Evolutionary conservation across 2,797 vertebrate genomes (phyloP), one percentile per base, ranked within the genome.

Genomic region (Tokudaia tokunoshimensis): DNA sequence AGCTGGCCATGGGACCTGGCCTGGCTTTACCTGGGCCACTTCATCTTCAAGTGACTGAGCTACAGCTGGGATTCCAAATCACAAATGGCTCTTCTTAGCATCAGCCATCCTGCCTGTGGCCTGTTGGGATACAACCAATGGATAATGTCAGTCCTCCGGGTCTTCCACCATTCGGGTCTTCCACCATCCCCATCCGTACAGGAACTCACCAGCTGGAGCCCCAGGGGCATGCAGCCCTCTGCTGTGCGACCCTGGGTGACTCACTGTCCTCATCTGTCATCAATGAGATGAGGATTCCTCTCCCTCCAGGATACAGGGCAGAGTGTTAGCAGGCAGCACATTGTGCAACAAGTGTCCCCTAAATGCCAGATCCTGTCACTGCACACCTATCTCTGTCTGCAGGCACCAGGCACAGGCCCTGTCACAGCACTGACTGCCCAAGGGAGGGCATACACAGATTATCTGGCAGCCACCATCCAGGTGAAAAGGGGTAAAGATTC

Each of bases 1-100:
- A 95, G 94, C 96, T 97, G 98, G 95, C 98, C 98, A 98, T 99
- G 4, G 37, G 81, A 89, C 87, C 86, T 50, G 67, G 82, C 83
- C 86, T 50, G 67, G 0, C 44, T 59, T 98, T 98, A 99, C 98
- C 96, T 97, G 96, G 31, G 98, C 78, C 96, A 55, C 97, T 97
- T 97, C 98, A 98, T 97, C 95, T 89, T 97, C 92, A 57, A 19
- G 89, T 24, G 9, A 72, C 3, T 4, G 67, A 87, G 90, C 11
- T 93, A 93, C 81, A 52, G 92, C 90, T 55, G 26, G 13, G 2
- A 9, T 0, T 95, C 96, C 94, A 95, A 96, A 97, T 98, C 98
- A 98, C 97, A 41, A 4, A 10, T 0, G 2, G 37, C 75, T 87
- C 55, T 6, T 92, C 85, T 95, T 92, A 87, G 89, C 20, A 5